phyloP scores from a whole-genome alignment of 2,888 invertebrate genomes.

The Galeruca laticollis region DNA sequence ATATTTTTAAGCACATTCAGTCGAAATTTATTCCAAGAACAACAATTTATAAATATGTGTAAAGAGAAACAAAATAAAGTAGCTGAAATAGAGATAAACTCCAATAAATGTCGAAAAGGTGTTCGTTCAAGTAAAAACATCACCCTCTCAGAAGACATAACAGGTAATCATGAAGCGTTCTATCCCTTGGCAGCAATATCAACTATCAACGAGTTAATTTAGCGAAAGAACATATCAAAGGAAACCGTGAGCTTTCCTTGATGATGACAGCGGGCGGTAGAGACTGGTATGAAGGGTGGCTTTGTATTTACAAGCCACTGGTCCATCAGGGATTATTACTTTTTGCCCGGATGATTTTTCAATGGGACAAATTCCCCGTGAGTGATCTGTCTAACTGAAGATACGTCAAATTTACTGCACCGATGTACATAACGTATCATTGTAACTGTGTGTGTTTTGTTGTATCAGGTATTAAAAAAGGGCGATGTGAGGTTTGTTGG shows the following conservation, averaged over 20 bases:
- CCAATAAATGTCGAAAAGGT: conserved; percentile 25
- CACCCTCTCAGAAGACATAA: conserved; percentile 20
- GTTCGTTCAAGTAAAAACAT: conserved; percentile 17
- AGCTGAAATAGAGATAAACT: conserved; percentile 4
- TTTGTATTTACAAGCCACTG: conserved; percentile 57
- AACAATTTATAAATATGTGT: not conserved
- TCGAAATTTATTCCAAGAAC: too few species aligned
- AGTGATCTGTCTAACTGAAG: conserved; percentile 48
- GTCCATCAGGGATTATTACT: conserved; percentile 55
- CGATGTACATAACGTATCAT: conserved; percentile 44
- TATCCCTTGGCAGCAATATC: conserved; percentile 20
- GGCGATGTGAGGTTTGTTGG: conserved; percentile 19
- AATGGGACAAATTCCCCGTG: conserved; percentile 56
- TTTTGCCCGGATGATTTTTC: conserved; percentile 47
- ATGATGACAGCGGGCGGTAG: conserved; percentile 35
- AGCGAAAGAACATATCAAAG: conserved; percentile 41
- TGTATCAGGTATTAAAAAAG: conserved; percentile 33
- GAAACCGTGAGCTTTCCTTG: conserved; percentile 39
- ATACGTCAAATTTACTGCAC: conserved; percentile 54
- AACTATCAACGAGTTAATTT: conserved; percentile 43
- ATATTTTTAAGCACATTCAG: too few species aligned
- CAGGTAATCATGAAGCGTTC: conserved; percentile 19
- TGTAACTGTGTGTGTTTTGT: conserved; percentile 47
- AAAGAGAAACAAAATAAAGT: not conserved
- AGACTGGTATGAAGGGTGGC: conserved; percentile 42